phyloP scores from a whole-genome alignment of 2,797 vertebrate genomes.

The Anguilla obscura region DNA sequence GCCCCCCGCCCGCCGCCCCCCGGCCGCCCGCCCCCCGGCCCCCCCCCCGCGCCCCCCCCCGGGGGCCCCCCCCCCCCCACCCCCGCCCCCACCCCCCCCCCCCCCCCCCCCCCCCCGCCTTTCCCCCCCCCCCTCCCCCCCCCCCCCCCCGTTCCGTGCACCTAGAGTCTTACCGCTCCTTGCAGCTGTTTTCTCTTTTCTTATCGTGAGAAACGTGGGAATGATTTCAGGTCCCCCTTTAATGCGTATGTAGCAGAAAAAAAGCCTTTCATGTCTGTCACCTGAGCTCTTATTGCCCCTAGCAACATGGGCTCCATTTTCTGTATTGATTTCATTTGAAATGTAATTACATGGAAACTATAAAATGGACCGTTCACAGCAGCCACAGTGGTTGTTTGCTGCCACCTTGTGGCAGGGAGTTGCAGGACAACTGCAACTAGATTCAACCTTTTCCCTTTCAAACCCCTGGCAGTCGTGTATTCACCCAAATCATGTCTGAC shows the following conservation, averaged over 20 bases:
- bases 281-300: constrained; percentile 24
- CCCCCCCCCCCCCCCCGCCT: constrained; percentile 6
- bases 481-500: neutral
- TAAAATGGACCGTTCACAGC: neutral
- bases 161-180: neutral
- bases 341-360: constrained; percentile 31
- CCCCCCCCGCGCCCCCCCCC: too few relatives aligned
- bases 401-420: constrained; percentile 52
- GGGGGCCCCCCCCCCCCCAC: too few relatives aligned
- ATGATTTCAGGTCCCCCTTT: neutral
- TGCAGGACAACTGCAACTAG: neutral
- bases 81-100: too few relatives aligned
- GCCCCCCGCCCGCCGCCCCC: too few relatives aligned
- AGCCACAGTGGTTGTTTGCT: constrained; percentile 42
- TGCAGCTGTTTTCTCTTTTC: neutral
- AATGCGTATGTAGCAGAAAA: neutral
- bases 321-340: constrained; percentile 43
- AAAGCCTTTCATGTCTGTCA: neutral
- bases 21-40: too few relatives aligned
- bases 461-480: neutral
- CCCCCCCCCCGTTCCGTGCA: neutral
- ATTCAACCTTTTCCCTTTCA: neutral
- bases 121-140: constrained; percentile 26
- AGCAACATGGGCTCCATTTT: constrained; percentile 38
- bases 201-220: constrained; percentile 8